Base-by-base conservation (phyloP, 2,797 vertebrate genomes). In the Potorous gilbertii region DNA sequence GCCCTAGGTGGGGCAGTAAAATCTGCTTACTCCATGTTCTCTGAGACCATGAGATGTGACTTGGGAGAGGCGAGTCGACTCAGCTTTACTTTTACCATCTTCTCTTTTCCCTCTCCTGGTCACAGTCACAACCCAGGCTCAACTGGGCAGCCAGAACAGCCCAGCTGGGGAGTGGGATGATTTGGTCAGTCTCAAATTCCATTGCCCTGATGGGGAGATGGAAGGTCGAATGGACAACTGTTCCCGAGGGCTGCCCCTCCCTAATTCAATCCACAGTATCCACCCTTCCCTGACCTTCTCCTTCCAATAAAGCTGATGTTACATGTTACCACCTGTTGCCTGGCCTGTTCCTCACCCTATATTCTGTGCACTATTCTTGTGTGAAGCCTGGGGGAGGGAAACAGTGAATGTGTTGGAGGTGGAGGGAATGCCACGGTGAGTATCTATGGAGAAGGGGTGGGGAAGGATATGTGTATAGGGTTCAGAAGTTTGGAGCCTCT, bases 181-280 rank as follows among this genome's bases (percentile, higher is more conserved):
- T 81, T 46, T 81, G 74, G 40, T 95, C 66, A 46, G 93, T 92
- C 46, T 28, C 16, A 24, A 28, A 9, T 1, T 92, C 81, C 54
- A 56, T 87, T 27, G 74, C 24, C 29, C 10, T 87, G 28, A 92
- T 29, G 14, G n/a, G 59, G 18, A 81, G 24, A n/a, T 74, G 9
- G 56, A 50, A 93, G 40, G 1, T 50, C 50, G 5, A 4, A 90
- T 0, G 2, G 29, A 66, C n/a, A 91, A 40, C 12, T 94, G 56
- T 56, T 91, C 40, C 24, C 1, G 1, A 92, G 62, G 52, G 87
- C 29, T 24, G 55, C 54, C n/a, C 55, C 14, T 29, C 54, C 24
- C 54, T 87, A 56, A 90, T 62, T 93, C 52, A 94, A 90, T 54
- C 90, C 56, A 34, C 95, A n/a, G 81, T 54, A 92, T 50, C 56